These are phyloP conservation scores for Trialeurodes vaporariorum DNA, from an alignment of 1,140 invertebrate species.

Conservation along the genomic window DNA sequence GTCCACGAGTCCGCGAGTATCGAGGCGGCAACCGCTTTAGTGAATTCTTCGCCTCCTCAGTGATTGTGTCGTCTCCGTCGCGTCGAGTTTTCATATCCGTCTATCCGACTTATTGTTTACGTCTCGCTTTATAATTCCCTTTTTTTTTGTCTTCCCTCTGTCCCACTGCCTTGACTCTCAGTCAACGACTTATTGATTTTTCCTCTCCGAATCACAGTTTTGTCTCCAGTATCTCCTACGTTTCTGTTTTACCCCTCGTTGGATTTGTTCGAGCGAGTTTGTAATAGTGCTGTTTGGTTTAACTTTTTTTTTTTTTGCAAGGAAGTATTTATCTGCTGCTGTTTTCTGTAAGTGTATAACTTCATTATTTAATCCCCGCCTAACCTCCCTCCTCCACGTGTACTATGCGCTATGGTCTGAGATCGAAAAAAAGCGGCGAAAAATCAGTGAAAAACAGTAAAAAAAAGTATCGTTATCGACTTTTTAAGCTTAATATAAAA, in stretches of 20 bases:
- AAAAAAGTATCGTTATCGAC: no score
- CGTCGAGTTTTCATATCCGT: no score
- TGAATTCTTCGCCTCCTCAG: neutral
- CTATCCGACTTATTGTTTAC: neutral
- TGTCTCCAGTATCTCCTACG: neutral
- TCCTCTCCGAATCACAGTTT: neutral
- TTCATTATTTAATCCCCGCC: neutral
- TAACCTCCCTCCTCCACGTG: no score
- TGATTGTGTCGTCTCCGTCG: neutral
- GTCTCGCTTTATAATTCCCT: neutral
- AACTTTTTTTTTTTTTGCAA: neutral
- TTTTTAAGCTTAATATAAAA: no score
- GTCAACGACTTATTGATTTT: neutral
- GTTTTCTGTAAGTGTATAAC: neutral
- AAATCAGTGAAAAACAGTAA: no score
- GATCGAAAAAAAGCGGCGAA: no score
- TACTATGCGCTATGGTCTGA: no score
- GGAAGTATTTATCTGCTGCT: neutral
- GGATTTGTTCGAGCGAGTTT: neutral
- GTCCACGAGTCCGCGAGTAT: no score
- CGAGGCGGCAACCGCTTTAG: neutral
- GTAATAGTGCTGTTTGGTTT: neutral
- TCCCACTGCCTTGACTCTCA: no score
- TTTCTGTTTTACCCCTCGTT: neutral
- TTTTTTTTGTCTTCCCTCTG: no score